Percentiles rank a stretch among this genome's conserved stretches.
phyloP scores from a whole-genome alignment of 1,140 invertebrate species.

The Muscidifurax raptorellus region DNA sequence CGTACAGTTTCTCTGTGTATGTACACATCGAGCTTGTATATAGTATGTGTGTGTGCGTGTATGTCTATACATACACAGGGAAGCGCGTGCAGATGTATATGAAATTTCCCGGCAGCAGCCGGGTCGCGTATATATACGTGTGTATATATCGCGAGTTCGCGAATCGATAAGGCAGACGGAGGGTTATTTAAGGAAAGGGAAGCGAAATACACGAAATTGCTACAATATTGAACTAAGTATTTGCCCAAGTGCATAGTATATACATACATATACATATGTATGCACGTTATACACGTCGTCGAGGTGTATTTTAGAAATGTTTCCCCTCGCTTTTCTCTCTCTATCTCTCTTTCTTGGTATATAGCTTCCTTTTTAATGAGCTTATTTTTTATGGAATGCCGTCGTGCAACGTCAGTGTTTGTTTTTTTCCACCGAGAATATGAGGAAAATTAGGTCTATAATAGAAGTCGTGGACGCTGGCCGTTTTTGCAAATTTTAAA shows the following conservation, averaged over 20 bases:
- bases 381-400: constrained; percentile 21
- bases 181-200: constrained; percentile 46
- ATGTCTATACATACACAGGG: not conserved
- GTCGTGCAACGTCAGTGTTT: not conserved
- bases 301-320: constrained; percentile 20
- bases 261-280: not conserved
- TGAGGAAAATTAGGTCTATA: not conserved
- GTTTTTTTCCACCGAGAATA: not conserved
- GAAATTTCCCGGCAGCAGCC: not conserved
- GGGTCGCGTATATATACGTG: not conserved
- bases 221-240: constrained; percentile 45
- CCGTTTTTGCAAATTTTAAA: constrained; percentile 39
- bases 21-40: not conserved
- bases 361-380: constrained; percentile 40
- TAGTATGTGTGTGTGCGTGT: not conserved
- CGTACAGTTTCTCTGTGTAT: not conserved
- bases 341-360: constrained; percentile 41
- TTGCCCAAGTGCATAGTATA: constrained; percentile 10
- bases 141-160: not conserved
- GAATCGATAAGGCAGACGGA: constrained; percentile 34
- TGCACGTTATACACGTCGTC: no score
- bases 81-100: not conserved
- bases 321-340: constrained; percentile 51
- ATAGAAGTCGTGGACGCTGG: not conserved
- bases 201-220: constrained; percentile 48